A percentile compares a stretch with the other conserved stretches of the same genome.
Conservation (phyloP, 2,888 invertebrate genomes). For the Microchrysa polita region DNA sequence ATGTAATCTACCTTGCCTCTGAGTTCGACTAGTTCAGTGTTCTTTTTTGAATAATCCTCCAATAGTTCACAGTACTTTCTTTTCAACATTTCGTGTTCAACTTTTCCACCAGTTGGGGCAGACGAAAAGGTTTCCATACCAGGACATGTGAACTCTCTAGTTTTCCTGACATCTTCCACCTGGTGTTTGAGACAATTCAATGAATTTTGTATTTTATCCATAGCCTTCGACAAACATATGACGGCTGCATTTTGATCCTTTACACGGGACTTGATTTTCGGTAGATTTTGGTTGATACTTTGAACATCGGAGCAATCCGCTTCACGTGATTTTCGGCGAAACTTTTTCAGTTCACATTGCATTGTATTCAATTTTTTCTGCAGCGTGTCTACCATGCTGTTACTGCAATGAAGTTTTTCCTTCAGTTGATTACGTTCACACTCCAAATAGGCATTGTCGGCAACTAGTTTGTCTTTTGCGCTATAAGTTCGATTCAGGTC, state of each 20-base stretch:
- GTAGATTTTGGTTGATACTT: slow-evolving; percentile 3
- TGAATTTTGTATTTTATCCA: slow-evolving; percentile 45
- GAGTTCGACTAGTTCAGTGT: slow-evolving; percentile 53
- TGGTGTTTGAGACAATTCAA: slow-evolving; percentile 47
- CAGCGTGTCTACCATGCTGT: slow-evolving; percentile 47
- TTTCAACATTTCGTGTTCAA: slow-evolving; percentile 54
- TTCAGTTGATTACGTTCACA: slow-evolving; percentile 68
- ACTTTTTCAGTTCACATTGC: slow-evolving; percentile 46
- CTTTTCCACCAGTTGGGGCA: neutral
- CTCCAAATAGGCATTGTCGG: slow-evolving; percentile 75
- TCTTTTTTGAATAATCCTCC: slow-evolving; percentile 58
- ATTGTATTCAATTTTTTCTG: slow-evolving; percentile 48
- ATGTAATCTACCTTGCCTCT: slow-evolving; percentile 30
- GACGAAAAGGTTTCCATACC: slow-evolving; percentile 17
- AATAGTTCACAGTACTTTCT: slow-evolving; percentile 59
- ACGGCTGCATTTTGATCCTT: slow-evolving; percentile 44
- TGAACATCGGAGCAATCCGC: neutral
- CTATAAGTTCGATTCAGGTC: slow-evolving; percentile 71
- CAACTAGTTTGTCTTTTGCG: slow-evolving; percentile 74
- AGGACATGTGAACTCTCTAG: slow-evolving; percentile 20
- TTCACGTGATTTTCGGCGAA: slow-evolving; percentile 36
- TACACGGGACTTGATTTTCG: slow-evolving; percentile 34
- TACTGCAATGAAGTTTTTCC: slow-evolving; percentile 47
- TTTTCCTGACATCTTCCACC: slow-evolving; percentile 45
- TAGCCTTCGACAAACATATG: slow-evolving; percentile 44